Conservation (phyloP, 1,140 invertebrate species). For the Cardiocondyla obscurior region DNA sequence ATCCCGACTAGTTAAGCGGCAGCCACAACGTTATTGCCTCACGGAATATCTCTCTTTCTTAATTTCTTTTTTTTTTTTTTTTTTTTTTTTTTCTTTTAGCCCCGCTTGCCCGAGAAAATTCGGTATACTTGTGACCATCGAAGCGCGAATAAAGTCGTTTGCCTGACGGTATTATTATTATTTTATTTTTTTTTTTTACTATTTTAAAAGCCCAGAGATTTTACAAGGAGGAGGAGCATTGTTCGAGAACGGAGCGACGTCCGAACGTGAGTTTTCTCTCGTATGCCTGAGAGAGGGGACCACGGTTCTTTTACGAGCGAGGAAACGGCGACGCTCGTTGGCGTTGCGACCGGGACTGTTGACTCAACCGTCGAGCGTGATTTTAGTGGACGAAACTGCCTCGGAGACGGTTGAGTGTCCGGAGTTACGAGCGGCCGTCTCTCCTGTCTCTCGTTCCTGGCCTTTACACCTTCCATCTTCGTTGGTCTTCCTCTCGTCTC, state of each 20-base stretch:
- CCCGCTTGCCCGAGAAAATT: background rate
- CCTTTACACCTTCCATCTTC: slow-evolving; percentile 22
- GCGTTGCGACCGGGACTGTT: slow-evolving; percentile 71
- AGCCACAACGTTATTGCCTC: background rate
- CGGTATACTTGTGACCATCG: background rate
- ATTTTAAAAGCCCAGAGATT: background rate
- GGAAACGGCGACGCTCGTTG: slow-evolving; percentile 51
- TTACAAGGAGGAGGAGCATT: background rate
- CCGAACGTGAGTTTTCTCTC: slow-evolving; percentile 68
- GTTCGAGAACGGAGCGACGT: background rate
- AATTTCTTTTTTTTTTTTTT: no score
- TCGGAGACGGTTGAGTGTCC: slow-evolving; percentile 70
- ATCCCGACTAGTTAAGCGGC: slow-evolving; percentile 21
- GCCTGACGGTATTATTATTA: background rate
- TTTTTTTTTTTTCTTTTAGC: no score
- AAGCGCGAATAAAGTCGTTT: background rate
- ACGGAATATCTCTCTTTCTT: background rate
- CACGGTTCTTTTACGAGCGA: slow-evolving; percentile 69
- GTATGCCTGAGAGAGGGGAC: slow-evolving; percentile 57
- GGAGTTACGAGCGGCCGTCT: slow-evolving; percentile 64
- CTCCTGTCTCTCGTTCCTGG: slow-evolving; percentile 15
- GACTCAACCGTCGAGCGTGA: slow-evolving; percentile 72
- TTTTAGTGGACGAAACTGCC: slow-evolving; percentile 73
- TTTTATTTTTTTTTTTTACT: no score
- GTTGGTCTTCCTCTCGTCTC: background rate